A percentile compares a stretch with the other conserved stretches of the same genome.
Evolutionary conservation across 92 coral and sea anemone genomes (phyloP).

Genomic region (Umimayanthus kanabou): DNA sequence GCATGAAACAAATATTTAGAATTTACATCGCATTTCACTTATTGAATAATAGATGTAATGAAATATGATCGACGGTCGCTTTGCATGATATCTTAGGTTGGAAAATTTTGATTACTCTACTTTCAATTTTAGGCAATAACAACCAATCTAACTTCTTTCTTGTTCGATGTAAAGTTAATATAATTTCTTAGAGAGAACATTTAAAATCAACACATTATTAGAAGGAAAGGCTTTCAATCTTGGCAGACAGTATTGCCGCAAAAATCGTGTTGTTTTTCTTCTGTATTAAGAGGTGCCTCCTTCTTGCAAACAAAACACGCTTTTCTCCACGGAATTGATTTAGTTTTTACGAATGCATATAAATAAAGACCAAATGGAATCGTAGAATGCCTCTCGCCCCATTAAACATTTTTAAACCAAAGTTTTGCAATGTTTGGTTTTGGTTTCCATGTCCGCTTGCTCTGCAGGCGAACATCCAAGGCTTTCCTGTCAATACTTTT

Average conservation of each 20-base stretch:
- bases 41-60: constrained; percentile 44
- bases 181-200: neutral
- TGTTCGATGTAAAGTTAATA: constrained; percentile 3
- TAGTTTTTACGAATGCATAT: constrained; percentile 15
- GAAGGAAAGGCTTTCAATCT: neutral
- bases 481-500: neutral
- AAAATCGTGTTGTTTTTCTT: constrained; percentile 38
- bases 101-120: constrained; percentile 10
- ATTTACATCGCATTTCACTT: constrained; percentile 44
- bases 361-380: constrained; percentile 12
- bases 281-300: constrained; percentile 15
- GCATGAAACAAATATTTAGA: constrained; percentile 35
- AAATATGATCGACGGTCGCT: constrained; percentile 41
- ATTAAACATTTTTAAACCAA: neutral
- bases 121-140: constrained; percentile 3
- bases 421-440: neutral
- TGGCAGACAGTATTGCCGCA: constrained; percentile 13
- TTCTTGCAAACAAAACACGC: constrained; percentile 33
- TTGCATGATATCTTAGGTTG: constrained; percentile 34
- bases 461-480: constrained; percentile 13
- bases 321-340: constrained; percentile 35
- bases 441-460: neutral
- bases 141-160: constrained; percentile 17
- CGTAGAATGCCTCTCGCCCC: neutral
- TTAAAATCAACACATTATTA: neutral